Percentiles rank a stretch among this genome's conserved stretches.
phyloP scores from a whole-genome alignment of 2,113 vertebrate genomes.

The Carassius carassius region DNA sequence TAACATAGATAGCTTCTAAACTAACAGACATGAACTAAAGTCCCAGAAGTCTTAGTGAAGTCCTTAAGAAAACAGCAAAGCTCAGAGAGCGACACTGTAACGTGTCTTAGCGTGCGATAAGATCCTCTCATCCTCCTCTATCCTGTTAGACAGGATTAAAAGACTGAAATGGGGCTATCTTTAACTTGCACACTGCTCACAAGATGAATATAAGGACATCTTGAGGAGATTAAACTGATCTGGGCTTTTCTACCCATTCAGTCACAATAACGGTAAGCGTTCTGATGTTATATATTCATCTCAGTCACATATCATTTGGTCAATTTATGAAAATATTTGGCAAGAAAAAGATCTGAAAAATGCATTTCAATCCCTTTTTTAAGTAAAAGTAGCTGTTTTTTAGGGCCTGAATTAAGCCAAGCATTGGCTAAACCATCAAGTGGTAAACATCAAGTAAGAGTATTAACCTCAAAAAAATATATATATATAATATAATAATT shows the following conservation, averaged over 20 bases:
- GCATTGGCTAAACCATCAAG: no score
- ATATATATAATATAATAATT: no score
- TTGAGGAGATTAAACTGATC: background rate
- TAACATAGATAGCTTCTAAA: background rate
- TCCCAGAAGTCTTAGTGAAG: background rate
- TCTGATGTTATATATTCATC: background rate
- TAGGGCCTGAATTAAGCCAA: background rate
- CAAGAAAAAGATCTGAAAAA: background rate
- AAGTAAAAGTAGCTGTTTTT: no score
- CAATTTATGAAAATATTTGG: background rate
- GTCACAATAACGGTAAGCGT: background rate
- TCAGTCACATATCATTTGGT: background rate
- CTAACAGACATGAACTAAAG: background rate
- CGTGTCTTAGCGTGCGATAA: constrained; percentile 4
- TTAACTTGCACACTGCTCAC: background rate
- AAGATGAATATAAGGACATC: background rate
- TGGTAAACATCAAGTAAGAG: background rate
- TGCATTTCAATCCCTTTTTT: background rate
- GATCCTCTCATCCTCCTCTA: background rate
- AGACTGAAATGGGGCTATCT: constrained; percentile 29
- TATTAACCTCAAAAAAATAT: background rate
- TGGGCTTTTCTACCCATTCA: background rate
- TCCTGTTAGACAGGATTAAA: constrained; percentile 45
- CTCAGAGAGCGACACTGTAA: background rate
- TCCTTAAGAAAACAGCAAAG: background rate